Conservation (phyloP, 1,140 invertebrate genomes). For the Eubasilissa regina region DNA sequence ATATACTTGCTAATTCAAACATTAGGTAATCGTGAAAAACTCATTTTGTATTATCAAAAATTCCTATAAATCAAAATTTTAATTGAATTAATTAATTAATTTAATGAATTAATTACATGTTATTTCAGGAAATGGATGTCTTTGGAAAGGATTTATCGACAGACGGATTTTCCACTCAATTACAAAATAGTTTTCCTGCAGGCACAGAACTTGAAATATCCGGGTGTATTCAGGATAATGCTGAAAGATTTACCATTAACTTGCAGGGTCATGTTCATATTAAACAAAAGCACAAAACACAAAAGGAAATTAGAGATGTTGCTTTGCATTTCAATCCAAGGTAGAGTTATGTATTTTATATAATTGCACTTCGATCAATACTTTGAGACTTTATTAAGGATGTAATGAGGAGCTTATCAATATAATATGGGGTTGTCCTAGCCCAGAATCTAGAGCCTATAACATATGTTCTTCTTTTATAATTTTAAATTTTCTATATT, state of each 20-base stretch:
- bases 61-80: no score
- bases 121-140: constrained; percentile 80
- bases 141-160: constrained; percentile 76
- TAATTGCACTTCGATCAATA: no score
- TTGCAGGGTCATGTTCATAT: constrained; percentile 80
- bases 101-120: no score
- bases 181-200: constrained; percentile 77
- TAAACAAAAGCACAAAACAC: constrained; percentile 77
- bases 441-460: no score
- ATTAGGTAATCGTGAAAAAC: no score
- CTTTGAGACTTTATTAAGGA: no score
- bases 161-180: constrained; percentile 68
- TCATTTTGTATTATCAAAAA: background rate
- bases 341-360: constrained; percentile 37
- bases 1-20: no score
- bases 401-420: no score
- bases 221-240: constrained; percentile 82
- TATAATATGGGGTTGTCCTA: no score
- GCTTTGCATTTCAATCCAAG: constrained; percentile 90
- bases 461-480: no score
- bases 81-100: no score
- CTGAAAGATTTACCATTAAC: constrained; percentile 83
- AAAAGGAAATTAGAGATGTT: constrained; percentile 79
- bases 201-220: constrained; percentile 78
- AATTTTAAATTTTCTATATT: no score